phyloP scores from a whole-genome alignment of 2,797 vertebrate genomes.

The Amazonetta brasiliensis region DNA sequence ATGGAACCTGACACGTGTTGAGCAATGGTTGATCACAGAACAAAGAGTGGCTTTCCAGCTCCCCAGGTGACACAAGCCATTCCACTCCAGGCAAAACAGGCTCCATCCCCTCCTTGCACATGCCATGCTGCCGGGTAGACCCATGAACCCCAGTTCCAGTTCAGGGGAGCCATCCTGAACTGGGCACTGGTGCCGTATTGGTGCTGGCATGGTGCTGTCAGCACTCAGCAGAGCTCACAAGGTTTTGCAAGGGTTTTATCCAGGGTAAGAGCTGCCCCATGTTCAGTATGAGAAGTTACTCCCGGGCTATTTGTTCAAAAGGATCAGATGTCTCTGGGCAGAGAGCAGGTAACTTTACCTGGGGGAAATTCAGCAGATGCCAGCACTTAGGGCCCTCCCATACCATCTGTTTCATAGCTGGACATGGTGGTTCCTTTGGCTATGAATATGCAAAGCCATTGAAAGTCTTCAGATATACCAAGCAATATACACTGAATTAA shows the following conservation, averaged over 20 bases:
- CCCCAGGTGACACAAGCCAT: background rate
- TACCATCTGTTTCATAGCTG: background rate
- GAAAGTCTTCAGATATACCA: background rate
- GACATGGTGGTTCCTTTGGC: background rate
- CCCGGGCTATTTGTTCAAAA: background rate
- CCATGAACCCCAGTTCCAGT: background rate
- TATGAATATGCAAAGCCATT: background rate
- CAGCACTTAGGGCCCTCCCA: background rate
- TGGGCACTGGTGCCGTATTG: background rate
- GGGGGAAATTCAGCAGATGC: background rate
- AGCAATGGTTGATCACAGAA: background rate
- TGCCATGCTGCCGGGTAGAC: background rate
- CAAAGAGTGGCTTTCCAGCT: background rate
- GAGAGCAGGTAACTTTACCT: background rate
- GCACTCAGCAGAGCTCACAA: background rate
- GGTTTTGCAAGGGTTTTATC: background rate
- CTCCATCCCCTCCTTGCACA: background rate
- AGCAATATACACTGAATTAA: background rate
- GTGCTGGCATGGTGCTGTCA: fast-evolving
- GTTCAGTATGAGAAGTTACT: background rate
- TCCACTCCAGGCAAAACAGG: background rate
- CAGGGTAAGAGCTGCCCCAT: fast-evolving
- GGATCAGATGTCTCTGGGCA: background rate
- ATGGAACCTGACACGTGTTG: background rate
- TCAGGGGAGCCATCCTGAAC: background rate